Conservation (phyloP, 2,797 vertebrate genomes). For the Oreochromis grahami region DNA sequence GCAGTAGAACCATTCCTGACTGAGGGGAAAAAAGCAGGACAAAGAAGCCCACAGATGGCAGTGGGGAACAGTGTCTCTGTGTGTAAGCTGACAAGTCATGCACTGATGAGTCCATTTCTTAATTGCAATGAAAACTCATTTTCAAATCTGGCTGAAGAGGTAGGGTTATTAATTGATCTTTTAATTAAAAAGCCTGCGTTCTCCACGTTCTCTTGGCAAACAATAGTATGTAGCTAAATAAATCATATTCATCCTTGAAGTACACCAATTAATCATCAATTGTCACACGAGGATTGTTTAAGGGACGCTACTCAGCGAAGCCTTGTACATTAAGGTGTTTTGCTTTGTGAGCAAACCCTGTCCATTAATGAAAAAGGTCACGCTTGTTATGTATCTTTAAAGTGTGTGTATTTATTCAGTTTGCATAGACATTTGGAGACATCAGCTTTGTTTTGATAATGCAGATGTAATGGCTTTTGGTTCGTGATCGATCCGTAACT, state of each 20-base stretch:
- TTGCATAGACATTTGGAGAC: slow-evolving; percentile 4
- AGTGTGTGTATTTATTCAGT: background rate
- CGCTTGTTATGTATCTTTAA: slow-evolving; percentile 21
- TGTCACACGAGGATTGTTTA: slow-evolving; percentile 38
- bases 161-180: slow-evolving; percentile 80
- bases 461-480: slow-evolving; percentile 32
- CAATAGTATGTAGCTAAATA: slow-evolving; percentile 68
- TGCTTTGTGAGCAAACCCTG: slow-evolving; percentile 30
- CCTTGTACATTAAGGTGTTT: slow-evolving; percentile 12
- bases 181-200: slow-evolving; percentile 71
- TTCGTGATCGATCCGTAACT: slow-evolving; percentile 51
- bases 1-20: slow-evolving; percentile 69
- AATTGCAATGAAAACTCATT: slow-evolving; percentile 79
- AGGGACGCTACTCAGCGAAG: background rate
- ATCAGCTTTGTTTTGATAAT: slow-evolving; percentile 47
- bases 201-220: slow-evolving; percentile 58
- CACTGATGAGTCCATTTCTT: slow-evolving; percentile 81
- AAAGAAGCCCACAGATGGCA: slow-evolving; percentile 74
- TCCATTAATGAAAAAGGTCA: slow-evolving; percentile 39
- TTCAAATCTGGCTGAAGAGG: slow-evolving; percentile 76
- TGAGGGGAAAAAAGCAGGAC: slow-evolving; percentile 60
- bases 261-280: slow-evolving; percentile 69
- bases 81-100: slow-evolving; percentile 83
- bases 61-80: slow-evolving; percentile 72
- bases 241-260: slow-evolving; percentile 63